Evolutionary conservation across 1,140 invertebrate species (phyloP), one percentile per base, ranked within the genome.

Genomic region (Goniozus legneri): DNA sequence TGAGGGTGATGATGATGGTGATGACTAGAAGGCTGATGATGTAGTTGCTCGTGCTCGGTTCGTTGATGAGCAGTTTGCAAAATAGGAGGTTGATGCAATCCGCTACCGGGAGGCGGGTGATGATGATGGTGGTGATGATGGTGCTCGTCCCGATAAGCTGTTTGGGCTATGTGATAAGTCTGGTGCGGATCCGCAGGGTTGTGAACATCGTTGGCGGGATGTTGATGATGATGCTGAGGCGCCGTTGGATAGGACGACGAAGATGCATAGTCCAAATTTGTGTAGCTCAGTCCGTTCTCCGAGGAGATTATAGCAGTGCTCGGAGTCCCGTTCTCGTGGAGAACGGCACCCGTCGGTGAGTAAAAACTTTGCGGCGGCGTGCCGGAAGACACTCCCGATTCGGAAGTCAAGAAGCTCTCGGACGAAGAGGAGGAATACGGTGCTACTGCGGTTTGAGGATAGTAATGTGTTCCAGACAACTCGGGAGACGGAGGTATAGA

Each of bases 221-320:
- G 63, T n/a, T 50, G 55, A 8, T 53, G 53, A 16, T 58, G 56
- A 7, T 49, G 58, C 13, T 58, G 44, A 2, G 52, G 48, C 52
- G 63, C 57, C 18, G 33, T 62, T n/a, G 62, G 56, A 31, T 65
- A 59, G 43, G 73, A 45, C 48, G 73, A 32, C 24, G 78, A 56
- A 2, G 60, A 62, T 2, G 66, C 64, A 56, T 89, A 91, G 73
- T 95, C 91, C 58, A 95, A 71, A 71, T 94, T 94, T 0, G 91
- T 94, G 67, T 95, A 95, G 65, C 90, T 91, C 32, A 93, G 73
- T 0, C 91, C 90, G 44, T 89, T 89, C 55, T 89, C 86, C 0
- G 88, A 86, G 56, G 85, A 90, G 37, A 92, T 91, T 14, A 91
- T 89, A 8, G 80, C 76, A 2, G 77, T 91, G 3, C 91, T 89